Conservation (phyloP, 2,888 invertebrate species). For the Drosophila colorata region DNA sequence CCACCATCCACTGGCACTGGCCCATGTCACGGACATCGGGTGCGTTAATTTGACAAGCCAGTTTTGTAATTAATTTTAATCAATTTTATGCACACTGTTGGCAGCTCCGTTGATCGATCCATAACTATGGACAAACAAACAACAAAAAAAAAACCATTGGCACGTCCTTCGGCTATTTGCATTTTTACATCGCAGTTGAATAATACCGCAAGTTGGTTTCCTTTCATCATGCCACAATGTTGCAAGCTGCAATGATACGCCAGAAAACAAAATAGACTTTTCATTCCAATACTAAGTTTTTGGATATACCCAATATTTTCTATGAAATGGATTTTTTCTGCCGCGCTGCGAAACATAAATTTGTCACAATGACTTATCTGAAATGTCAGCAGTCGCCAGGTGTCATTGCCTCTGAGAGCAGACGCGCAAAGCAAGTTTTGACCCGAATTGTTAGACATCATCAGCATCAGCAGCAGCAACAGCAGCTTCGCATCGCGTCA, state of each 20-base stretch:
- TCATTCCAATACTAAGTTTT: conserved; percentile 42
- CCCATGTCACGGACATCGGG: conserved; percentile 64
- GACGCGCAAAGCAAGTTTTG: conserved; percentile 68
- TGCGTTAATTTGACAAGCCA: conserved; percentile 64
- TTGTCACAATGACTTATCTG: conserved; percentile 71
- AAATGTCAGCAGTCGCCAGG: conserved; percentile 73
- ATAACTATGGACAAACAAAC: conserved; percentile 1
- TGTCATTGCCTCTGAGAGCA: conserved; percentile 72
- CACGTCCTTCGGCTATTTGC: conserved; percentile 56
- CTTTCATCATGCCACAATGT: conserved; percentile 29
- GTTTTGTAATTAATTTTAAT: conserved; percentile 68
- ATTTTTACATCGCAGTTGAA: conserved; percentile 38
- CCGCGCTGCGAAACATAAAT: conserved; percentile 19
- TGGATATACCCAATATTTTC: conserved; percentile 7
- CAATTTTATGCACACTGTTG: conserved; percentile 47
- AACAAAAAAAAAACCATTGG: background rate
- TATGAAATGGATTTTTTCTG: conserved; percentile 31
- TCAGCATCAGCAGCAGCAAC: conserved; percentile 5
- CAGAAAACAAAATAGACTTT: conserved; percentile 26
- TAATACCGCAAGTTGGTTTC: conserved; percentile 22
- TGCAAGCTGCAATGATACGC: conserved; percentile 31
- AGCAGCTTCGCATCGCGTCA: conserved; percentile 5
- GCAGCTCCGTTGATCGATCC: conserved; percentile 14
- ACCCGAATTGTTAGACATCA: conserved; percentile 65
- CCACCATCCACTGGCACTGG: conserved; percentile 35